Evolutionary conservation across 2,888 invertebrate genomes (phyloP), one percentile per base, ranked within the genome.

Genomic region (Phaedon cochleariae): DNA sequence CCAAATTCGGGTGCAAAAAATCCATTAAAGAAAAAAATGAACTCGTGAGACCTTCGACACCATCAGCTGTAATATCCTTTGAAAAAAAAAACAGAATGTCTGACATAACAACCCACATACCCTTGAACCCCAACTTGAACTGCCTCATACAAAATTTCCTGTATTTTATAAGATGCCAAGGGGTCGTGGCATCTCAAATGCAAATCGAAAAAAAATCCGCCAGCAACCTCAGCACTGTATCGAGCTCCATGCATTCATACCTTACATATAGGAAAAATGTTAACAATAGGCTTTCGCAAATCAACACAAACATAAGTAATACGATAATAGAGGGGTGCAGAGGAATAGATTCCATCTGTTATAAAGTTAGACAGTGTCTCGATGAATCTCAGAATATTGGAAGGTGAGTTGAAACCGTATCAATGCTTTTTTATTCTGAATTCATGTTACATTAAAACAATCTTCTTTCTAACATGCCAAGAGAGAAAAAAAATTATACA

Each of bases 341-440:
- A 9, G 76, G 74, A 6, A 77, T 78, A 17, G 76, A 78, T 54
- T 63, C 60, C 41, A 75, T 78, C 51, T 78, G 77, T 51, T 70
- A 70, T 7, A 75, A 73, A 65, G 77, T 78, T 26, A 65, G 76
- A 31, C 51, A 73, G 17, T 77, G 76, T 31, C 59, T 78, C 12
- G 34, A 37, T 10, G 67, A 72, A 12, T 61, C 62, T 46, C 29
- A 57, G 45, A 17, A 17, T 45, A 57, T 46, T 6, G 41, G 17
- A 22, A 65, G 26, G 45, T 41, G 52, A 29, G 46, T 15, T 10
- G 12, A 15, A 2, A 4, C 10, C 34, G 2, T 6, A 6, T 4
- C 4, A 29, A 29, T 7, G 7, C 29, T 29, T 7, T 6, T 6
- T 29, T 29, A 29, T 29, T 29, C 29, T 29, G 7, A 29, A n/a